Percentiles rank a stretch among this genome's conserved stretches.
Conservation (phyloP, 2,113 vertebrate species). For the Neogale vison region DNA sequence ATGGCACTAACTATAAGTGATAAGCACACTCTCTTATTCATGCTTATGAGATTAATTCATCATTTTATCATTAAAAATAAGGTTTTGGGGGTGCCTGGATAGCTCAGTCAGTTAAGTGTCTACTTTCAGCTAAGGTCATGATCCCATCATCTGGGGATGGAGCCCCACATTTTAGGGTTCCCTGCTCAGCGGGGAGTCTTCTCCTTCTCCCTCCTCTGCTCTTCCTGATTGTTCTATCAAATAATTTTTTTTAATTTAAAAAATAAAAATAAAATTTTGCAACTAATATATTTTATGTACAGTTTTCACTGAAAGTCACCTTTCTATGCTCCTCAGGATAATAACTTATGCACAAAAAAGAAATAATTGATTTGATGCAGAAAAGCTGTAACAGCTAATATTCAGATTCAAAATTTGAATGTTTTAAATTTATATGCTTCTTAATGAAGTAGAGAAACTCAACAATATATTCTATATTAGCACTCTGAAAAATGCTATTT, state of each 20-base stretch:
- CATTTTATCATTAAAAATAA: conserved; percentile 33
- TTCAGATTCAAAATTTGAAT: neutral
- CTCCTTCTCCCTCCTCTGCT: no score
- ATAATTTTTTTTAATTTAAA: no score
- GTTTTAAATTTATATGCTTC: neutral
- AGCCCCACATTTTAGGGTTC: no score
- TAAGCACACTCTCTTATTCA: neutral
- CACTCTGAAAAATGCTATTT: neutral
- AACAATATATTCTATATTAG: neutral
- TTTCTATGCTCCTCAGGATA: neutral
- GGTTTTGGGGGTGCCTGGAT: neutral
- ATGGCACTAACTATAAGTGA: neutral
- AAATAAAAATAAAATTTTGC: neutral
- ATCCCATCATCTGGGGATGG: no score
- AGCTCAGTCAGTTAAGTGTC: no score
- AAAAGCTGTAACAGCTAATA: neutral
- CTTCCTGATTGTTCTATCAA: no score
- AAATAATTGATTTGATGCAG: neutral
- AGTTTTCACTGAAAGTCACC: neutral
- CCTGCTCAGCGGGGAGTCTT: no score
- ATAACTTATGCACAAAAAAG: neutral
- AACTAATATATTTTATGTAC: neutral
- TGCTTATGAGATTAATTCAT: neutral
- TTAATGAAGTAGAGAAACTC: neutral
- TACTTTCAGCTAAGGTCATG: no score